Percentiles rank a stretch among this genome's conserved stretches.
Conservation (phyloP, 2,888 invertebrate genomes). For the Gandaritis pyraliata region DNA sequence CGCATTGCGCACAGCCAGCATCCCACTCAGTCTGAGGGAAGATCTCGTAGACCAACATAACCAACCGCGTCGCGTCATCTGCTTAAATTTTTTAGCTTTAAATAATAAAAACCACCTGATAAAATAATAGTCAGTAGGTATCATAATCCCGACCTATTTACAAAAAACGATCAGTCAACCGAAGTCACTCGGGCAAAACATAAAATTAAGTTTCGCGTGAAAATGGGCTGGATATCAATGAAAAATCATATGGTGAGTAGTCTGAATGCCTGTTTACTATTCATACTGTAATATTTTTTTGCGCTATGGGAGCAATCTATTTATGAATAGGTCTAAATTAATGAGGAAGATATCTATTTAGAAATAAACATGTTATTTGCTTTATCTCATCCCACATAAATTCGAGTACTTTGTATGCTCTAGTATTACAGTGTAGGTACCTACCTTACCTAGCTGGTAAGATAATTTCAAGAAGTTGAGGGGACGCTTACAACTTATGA, state of each 20-base stretch:
- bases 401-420: too few species aligned
- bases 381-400: too few species aligned
- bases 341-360: too few species aligned
- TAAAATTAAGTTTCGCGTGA: slow-evolving; percentile 68
- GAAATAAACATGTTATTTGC: too few species aligned
- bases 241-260: slow-evolving; percentile 81
- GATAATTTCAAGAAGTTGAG: too few species aligned
- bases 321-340: not conserved
- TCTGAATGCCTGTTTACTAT: not conserved
- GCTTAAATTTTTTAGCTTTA: slow-evolving; percentile 35
- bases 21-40: slow-evolving; percentile 77
- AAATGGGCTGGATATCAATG: slow-evolving; percentile 82
- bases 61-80: slow-evolving; percentile 59
- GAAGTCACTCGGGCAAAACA: slow-evolving; percentile 63
- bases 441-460: not conserved
- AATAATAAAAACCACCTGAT: slow-evolving; percentile 39
- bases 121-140: slow-evolving; percentile 4
- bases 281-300: not conserved
- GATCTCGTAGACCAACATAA: slow-evolving; percentile 76
- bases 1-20: slow-evolving; percentile 84
- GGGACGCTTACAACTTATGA: too few species aligned
- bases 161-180: slow-evolving; percentile 35
- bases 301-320: not conserved
- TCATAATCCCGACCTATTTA: slow-evolving; percentile 9
- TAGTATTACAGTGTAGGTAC: not conserved